Evolutionary conservation across 2,888 invertebrate species (phyloP).

Genomic region (Pollenia amentaria): DNA sequence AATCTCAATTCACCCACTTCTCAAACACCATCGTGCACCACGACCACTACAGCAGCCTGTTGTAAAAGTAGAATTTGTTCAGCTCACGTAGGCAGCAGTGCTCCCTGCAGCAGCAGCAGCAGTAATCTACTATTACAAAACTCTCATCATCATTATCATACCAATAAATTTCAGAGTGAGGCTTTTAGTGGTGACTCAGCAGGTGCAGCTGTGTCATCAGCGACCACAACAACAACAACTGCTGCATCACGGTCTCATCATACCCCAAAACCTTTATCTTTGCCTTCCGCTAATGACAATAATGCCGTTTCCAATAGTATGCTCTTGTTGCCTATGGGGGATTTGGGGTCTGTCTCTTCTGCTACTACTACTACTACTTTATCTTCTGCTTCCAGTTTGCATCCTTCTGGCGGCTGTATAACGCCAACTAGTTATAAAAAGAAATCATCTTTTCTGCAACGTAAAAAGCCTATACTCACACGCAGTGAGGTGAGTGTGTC

Average conservation of each 20-base stretch:
- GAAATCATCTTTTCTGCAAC: slow-evolving; percentile 83
- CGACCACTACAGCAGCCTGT: slow-evolving; percentile 68
- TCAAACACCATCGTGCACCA: slow-evolving; percentile 58
- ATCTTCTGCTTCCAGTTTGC: slow-evolving; percentile 67
- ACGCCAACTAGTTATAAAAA: slow-evolving; percentile 75
- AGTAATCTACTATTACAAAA: slow-evolving; percentile 62
- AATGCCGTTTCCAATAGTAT: slow-evolving; percentile 72
- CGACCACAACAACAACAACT: slow-evolving; percentile 57
- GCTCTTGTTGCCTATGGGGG: slow-evolving; percentile 51
- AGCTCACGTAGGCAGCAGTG: slow-evolving; percentile 66
- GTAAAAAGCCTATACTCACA: slow-evolving; percentile 83
- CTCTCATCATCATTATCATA: slow-evolving; percentile 72
- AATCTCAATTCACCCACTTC: slow-evolving; percentile 66
- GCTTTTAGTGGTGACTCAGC: slow-evolving; percentile 41
- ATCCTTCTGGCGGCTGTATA: slow-evolving; percentile 68
- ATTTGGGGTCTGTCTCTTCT: slow-evolving; percentile 54
- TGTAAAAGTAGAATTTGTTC: slow-evolving; percentile 73
- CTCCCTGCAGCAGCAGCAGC: slow-evolving; percentile 60
- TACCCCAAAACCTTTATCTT: slow-evolving; percentile 68
- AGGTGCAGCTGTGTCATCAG: slow-evolving; percentile 64
- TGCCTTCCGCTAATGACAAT: slow-evolving; percentile 67
- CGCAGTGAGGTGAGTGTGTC: slow-evolving; percentile 85
- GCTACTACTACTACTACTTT: slow-evolving; percentile 65
- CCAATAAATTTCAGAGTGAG: slow-evolving; percentile 75
- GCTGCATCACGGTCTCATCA: slow-evolving; percentile 69